Evolutionary conservation across 2,888 invertebrate genomes (phyloP).

Genomic region (Nomada ruficornis): DNA sequence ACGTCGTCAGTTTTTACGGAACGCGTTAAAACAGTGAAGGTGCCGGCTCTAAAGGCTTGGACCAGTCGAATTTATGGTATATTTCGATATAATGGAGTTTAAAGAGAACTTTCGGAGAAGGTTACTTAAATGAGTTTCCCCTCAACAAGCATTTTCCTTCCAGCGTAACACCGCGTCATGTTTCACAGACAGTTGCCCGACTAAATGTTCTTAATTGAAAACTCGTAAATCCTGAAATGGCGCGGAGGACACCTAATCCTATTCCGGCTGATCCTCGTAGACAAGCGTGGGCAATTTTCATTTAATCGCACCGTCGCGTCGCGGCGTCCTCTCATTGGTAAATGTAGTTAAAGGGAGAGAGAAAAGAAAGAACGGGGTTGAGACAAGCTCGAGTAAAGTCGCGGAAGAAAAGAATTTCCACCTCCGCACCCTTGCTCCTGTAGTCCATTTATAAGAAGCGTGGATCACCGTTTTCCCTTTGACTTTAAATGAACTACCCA

Average conservation of each 20-base stretch:
- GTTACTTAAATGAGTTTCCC: slow-evolving; percentile 39
- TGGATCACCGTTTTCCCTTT: slow-evolving; percentile 21
- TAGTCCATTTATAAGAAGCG: slow-evolving; percentile 53
- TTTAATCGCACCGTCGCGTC: slow-evolving; percentile 40
- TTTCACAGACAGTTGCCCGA: slow-evolving; percentile 42
- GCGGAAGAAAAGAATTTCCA: slow-evolving; percentile 74
- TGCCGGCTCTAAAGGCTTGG: background rate
- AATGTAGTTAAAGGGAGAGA: slow-evolving; percentile 29
- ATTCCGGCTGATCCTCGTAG: slow-evolving; percentile 44
- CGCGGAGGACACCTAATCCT: slow-evolving; percentile 49
- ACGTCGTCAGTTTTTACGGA: background rate
- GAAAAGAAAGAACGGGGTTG: slow-evolving; percentile 16
- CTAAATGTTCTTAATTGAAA: slow-evolving; percentile 63
- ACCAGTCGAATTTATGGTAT: background rate
- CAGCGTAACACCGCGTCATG: slow-evolving; percentile 32
- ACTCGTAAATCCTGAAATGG: slow-evolving; percentile 54
- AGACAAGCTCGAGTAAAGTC: slow-evolving; percentile 68
- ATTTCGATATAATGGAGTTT: slow-evolving; percentile 23
- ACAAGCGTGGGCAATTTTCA: slow-evolving; percentile 59
- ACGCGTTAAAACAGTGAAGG: slow-evolving; percentile 8
- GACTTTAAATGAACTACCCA: slow-evolving; percentile 15
- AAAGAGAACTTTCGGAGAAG: background rate
- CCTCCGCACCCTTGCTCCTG: slow-evolving; percentile 44
- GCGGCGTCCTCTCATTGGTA: slow-evolving; percentile 24
- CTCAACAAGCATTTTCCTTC: slow-evolving; percentile 6